A percentile compares a stretch with the other conserved stretches of the same genome.
These are phyloP conservation scores for Ashinkailepas kermadecensis DNA, from an alignment of 2,888 invertebrate genomes.

Conservation along the genomic window DNA sequence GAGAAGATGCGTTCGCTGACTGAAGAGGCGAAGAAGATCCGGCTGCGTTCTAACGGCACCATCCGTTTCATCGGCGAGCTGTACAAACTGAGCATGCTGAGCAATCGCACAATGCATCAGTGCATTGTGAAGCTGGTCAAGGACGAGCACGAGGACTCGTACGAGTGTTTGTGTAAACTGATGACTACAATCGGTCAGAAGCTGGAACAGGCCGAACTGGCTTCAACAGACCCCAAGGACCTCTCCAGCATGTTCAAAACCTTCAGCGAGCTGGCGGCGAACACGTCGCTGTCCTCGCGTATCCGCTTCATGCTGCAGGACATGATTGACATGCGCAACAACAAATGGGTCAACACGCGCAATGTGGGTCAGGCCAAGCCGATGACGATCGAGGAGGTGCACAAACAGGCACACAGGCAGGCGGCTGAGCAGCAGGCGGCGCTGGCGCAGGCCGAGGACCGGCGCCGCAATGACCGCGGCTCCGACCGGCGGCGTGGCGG, in stretches of 20 bases:
- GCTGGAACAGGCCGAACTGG: conserved; percentile 49
- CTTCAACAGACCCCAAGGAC: conserved; percentile 36
- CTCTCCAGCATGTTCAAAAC: conserved; percentile 55
- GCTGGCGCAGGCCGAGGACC: conserved; percentile 9
- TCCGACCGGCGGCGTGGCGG: conserved; percentile 8
- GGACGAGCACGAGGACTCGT: conserved; percentile 70
- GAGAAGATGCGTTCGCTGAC: conserved; percentile 40
- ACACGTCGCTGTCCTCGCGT: conserved; percentile 49
- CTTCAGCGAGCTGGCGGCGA: conserved; percentile 60
- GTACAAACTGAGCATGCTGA: conserved; percentile 83
- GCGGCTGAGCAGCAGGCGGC: conserved; percentile 39
- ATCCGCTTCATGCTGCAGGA: conserved; percentile 73
- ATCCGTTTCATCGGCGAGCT: conserved; percentile 80
- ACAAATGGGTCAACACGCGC: conserved; percentile 76
- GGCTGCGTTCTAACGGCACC: conserved; percentile 80
- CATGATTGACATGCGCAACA: conserved; percentile 75
- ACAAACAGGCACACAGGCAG: conserved; percentile 77
- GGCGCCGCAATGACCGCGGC: conserved; percentile 10
- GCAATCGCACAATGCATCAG: conserved; percentile 80
- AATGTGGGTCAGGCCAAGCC: conserved; percentile 67
- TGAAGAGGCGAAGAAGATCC: conserved; percentile 67
- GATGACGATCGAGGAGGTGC: conserved; percentile 90
- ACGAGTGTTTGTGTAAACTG: conserved; percentile 87
- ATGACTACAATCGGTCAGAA: conserved; percentile 84
- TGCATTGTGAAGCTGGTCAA: conserved; percentile 66